phyloP scores from a whole-genome alignment of 2,888 invertebrate species.

The Argyresthia goedartella region DNA sequence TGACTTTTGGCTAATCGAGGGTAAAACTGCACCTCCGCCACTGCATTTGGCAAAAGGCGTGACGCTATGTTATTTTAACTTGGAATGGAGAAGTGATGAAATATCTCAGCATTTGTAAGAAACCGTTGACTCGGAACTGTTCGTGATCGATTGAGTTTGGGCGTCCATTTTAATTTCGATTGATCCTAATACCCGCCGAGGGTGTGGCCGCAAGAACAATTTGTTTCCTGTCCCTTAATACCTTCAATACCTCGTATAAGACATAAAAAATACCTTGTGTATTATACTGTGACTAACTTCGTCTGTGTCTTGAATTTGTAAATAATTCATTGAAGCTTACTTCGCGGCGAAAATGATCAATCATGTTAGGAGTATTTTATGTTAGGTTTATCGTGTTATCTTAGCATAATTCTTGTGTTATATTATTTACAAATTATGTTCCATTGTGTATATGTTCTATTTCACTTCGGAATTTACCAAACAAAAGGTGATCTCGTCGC shows the following conservation, averaged over 20 bases:
- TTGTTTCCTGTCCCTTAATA: slow-evolving; percentile 42
- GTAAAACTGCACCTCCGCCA: too few species aligned
- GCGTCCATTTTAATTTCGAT: slow-evolving; percentile 68
- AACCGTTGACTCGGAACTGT: slow-evolving; percentile 44
- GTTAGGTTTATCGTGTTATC: not conserved
- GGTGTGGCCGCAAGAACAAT: slow-evolving; percentile 63
- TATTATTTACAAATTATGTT: too few species aligned
- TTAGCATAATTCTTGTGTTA: too few species aligned
- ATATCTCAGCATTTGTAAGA: slow-evolving; percentile 59
- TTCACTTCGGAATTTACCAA: too few species aligned
- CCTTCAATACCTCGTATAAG: slow-evolving; percentile 15
- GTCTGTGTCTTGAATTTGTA: not conserved
- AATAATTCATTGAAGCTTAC: not conserved
- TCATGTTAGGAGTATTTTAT: not conserved
- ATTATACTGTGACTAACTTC: not conserved
- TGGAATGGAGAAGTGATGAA: slow-evolving; percentile 30
- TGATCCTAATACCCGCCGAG: slow-evolving; percentile 40
- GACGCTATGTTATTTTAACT: too few species aligned
- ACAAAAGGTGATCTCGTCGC: too few species aligned
- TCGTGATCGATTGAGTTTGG: slow-evolving; percentile 55
- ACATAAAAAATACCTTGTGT: not conserved
- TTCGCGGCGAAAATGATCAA: not conserved
- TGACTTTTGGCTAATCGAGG: too few species aligned
- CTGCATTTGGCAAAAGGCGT: too few species aligned
- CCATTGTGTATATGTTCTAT: too few species aligned